Base-by-base conservation (phyloP, 2,113 vertebrate genomes). In the Silurus meridionalis region DNA sequence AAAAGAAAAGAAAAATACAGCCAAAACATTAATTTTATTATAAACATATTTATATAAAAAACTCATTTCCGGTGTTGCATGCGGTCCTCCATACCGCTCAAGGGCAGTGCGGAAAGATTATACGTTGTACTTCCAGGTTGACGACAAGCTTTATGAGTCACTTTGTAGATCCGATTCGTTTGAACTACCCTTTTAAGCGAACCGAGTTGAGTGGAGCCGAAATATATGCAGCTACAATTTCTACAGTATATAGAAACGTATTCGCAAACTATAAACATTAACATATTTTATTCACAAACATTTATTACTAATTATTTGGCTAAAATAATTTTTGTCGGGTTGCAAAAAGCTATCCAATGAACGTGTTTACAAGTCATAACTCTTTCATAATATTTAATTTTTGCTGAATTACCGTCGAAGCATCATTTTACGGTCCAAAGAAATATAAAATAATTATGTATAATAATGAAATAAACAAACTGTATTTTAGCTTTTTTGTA, bases 101-200 rank as follows among this genome's bases (percentile, higher is more conserved):
- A 28, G 37, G 85, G 87, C 82, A 75, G 23, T 63, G 6, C 8
- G 37, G 57, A 52, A 66, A 8, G 8, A 55, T 10, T 2, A 21
- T 14, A 23, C 7, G 69, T 28, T 80, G 3, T 48, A 82, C 83
- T 85, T 88, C 83, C 87, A 48, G 77, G 75, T 46, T 75, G 50
- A 37, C 13, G 1, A 11, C 3, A 5, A 23, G 48, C 48, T 1
- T 52, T 17, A 7, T 8, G 57, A 80, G 5, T 80, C 55, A 46
- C 1, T 61, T 61, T 46, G 23, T 11, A 10, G 78, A 80, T 1
- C 6, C 78, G 57, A 23, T 80, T 80, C 77, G 0, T 60, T 37
- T 60, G 25, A 60, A 58, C 55, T 6, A 6, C 0, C 55, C 8
- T n/a, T 60, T 60, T 21, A 13, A 80, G 8, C 4, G 53, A 80